A percentile compares a stretch with the other conserved stretches of the same genome.
Evolutionary conservation across 2,888 invertebrate genomes (phyloP).

Genomic region (Dryocosmus kuriphilus): DNA sequence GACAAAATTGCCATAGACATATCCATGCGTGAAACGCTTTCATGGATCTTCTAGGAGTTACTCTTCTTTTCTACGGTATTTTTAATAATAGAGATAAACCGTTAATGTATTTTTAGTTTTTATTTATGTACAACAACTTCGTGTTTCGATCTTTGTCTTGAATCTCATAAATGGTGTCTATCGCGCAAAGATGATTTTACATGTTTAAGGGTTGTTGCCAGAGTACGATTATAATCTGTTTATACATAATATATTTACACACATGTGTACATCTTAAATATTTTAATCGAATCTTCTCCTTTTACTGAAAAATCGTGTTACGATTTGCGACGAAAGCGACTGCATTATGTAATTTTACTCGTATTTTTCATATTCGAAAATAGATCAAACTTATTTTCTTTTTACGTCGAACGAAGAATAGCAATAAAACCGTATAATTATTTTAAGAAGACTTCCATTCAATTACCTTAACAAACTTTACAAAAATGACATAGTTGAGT

Average conservation of each 20-base stretch:
- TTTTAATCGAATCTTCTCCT: not conserved
- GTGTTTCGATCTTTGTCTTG: slow-evolving; percentile 4
- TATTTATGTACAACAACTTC: slow-evolving; percentile 13
- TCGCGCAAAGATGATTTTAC: slow-evolving; percentile 28
- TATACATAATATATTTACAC: slow-evolving; percentile 35
- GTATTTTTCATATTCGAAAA: slow-evolving; percentile 17
- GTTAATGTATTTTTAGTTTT: slow-evolving; percentile 34
- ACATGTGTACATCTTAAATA: slow-evolving; percentile 1
- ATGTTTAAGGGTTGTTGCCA: slow-evolving; percentile 21
- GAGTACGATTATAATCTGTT: slow-evolving; percentile 22
- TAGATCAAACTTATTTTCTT: slow-evolving; percentile 20
- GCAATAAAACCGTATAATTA: slow-evolving; percentile 9
- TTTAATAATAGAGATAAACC: slow-evolving; percentile 21
- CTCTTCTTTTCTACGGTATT: slow-evolving; percentile 6
- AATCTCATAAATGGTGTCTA: slow-evolving; percentile 39
- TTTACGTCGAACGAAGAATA: slow-evolving; percentile 16
- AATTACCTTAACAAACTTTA: slow-evolving; percentile 8
- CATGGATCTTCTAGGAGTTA: slow-evolving; percentile 7
- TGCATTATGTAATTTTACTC: slow-evolving; percentile 14
- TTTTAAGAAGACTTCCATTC: not conserved
- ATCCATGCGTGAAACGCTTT: slow-evolving; percentile 23
- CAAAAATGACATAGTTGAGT: not conserved
- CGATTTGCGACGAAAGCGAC: not conserved
- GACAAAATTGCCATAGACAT: slow-evolving; percentile 30
- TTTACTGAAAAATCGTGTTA: not conserved